These are phyloP conservation scores for Petaurus breviceps DNA, from an alignment of 2,113 vertebrate genomes.

Conservation along the genomic window DNA sequence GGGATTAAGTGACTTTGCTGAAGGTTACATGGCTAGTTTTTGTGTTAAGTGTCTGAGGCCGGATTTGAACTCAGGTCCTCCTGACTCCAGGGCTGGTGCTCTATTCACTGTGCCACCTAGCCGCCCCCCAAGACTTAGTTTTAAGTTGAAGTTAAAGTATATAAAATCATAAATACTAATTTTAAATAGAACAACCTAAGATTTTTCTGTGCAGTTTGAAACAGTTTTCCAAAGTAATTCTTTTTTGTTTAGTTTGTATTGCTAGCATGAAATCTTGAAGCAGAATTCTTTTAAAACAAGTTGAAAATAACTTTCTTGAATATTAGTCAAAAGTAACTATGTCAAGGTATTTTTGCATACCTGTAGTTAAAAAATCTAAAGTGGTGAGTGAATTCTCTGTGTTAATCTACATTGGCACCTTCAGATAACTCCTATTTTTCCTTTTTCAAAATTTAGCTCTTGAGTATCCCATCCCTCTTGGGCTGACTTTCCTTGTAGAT, in stretches of 20 bases:
- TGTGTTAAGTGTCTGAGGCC: too few species aligned
- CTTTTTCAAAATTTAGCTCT: neutral
- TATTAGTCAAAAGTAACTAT: neutral
- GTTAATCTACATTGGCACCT: neutral
- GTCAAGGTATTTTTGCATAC: neutral
- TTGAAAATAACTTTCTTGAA: neutral
- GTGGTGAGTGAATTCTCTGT: neutral
- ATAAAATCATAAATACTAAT: constrained; percentile 40
- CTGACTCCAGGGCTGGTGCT: too few species aligned
- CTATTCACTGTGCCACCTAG: too few species aligned
- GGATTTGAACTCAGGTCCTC: too few species aligned
- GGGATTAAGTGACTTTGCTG: too few species aligned
- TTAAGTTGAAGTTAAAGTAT: neutral
- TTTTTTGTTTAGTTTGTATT: neutral
- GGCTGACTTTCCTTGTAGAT: neutral
- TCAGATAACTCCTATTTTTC: neutral
- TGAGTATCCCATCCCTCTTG: neutral
- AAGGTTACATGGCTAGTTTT: too few species aligned
- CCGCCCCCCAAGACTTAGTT: neutral
- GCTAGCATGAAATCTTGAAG: constrained; percentile 19
- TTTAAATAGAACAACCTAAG: constrained; percentile 51
- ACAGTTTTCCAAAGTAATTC: neutral
- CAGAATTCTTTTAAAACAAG: constrained; percentile 35
- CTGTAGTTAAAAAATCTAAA: neutral
- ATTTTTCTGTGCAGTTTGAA: constrained; percentile 34